Conservation (phyloP, 2,797 vertebrate genomes). For the Rhinoraja longicauda region DNA sequence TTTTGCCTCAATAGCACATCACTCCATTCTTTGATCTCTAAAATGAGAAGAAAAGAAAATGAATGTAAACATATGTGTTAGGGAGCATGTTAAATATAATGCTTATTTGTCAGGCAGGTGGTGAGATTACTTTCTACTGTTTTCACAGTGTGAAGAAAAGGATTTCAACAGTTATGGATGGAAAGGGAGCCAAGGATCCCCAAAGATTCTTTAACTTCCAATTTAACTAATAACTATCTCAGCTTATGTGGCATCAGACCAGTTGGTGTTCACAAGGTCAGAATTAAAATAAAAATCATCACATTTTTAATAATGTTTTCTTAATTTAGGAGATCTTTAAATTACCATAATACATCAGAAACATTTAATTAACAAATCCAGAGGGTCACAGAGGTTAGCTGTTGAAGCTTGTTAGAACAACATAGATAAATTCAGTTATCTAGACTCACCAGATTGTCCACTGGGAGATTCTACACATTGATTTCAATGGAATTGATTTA, state of each 20-base stretch:
- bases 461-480: neutral
- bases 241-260: neutral
- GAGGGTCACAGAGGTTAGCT: neutral
- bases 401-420: neutral
- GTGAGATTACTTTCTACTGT: neutral
- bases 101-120: neutral
- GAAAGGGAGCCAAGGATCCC: neutral
- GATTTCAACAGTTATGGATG: neutral
- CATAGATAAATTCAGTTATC: neutral
- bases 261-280: neutral
- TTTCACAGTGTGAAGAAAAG: neutral
- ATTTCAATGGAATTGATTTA: slow-evolving; percentile 8
- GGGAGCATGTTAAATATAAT: neutral
- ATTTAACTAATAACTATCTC: neutral
- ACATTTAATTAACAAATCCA: neutral
- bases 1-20: neutral
- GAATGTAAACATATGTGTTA: neutral
- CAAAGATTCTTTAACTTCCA: neutral
- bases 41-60: neutral
- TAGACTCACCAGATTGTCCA: neutral
- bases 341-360: neutral
- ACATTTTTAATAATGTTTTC: neutral
- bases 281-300: neutral
- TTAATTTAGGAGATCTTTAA: neutral
- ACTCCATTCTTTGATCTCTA: neutral